These are phyloP conservation scores for Mesodorylaimus sp. DNA, from an alignment of 2,888 invertebrate species.

Conservation along the genomic window DNA sequence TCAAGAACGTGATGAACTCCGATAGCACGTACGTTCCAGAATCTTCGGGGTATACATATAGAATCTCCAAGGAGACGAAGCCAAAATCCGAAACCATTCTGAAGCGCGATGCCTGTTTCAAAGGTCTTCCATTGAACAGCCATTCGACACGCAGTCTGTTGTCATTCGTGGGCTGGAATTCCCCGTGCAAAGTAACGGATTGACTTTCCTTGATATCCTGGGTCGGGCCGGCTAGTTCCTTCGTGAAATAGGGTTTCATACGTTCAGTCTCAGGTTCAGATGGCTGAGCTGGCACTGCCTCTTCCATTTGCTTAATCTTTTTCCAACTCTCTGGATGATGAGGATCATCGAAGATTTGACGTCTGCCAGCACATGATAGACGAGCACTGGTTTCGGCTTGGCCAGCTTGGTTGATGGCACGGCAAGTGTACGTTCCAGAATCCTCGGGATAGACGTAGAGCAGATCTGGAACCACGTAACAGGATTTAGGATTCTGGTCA, in stretches of 20 bases:
- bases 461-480: conserved; percentile 87
- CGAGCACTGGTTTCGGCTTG: conserved; percentile 1
- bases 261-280: conserved; percentile 44
- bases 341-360: conserved; percentile 66
- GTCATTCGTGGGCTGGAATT: conserved; percentile 76
- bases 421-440: conserved; percentile 46
- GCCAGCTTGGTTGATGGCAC: conserved; percentile 17
- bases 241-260: conserved; percentile 65
- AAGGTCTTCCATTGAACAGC: conserved; percentile 75
- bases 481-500: too few relatives aligned
- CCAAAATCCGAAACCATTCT: conserved; percentile 93
- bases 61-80: conserved; percentile 81
- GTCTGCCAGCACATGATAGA: conserved; percentile 44
- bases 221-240: conserved; percentile 65
- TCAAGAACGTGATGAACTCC: too few relatives aligned
- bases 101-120: conserved; percentile 44
- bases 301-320: conserved; percentile 77
- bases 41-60: conserved; percentile 83
- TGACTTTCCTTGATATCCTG: conserved; percentile 32
- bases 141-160: conserved; percentile 64
- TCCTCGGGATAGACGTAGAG: conserved; percentile 91
- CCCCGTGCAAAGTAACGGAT: conserved; percentile 52
- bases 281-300: conserved; percentile 37
- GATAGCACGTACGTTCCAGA: conserved; percentile 32
- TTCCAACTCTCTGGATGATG: conserved; percentile 78